phyloP scores from a whole-genome alignment of 2,113 vertebrate genomes.

The Perccottus glenii region DNA sequence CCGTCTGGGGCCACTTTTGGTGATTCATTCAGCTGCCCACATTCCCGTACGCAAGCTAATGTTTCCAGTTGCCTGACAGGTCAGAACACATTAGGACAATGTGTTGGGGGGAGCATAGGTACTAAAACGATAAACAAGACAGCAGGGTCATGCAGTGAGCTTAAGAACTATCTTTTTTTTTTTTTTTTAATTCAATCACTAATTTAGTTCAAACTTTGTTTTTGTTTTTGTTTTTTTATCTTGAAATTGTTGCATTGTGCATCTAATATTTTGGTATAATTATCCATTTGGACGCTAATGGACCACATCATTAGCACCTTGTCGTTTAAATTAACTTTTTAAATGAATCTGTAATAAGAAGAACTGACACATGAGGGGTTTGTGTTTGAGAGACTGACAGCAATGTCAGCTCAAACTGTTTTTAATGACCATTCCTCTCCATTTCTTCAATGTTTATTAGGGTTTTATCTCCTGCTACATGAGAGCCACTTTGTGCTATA shows the following conservation, averaged over 20 bases:
- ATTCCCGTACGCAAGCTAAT: slow-evolving; percentile 42
- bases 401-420: slow-evolving; percentile 17
- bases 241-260: neutral
- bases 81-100: slow-evolving; percentile 10
- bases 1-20: slow-evolving; percentile 57
- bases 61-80: slow-evolving; percentile 45
- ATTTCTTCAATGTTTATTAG: slow-evolving; percentile 41
- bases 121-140: slow-evolving; percentile 35
- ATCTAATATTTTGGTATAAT: slow-evolving; percentile 5
- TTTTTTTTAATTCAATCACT: no score
- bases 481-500: slow-evolving; percentile 36
- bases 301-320: slow-evolving; percentile 18
- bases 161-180: neutral
- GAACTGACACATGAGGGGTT: slow-evolving; percentile 26
- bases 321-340: slow-evolving; percentile 18
- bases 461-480: slow-evolving; percentile 52
- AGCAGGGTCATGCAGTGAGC: neutral
- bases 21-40: slow-evolving; percentile 53
- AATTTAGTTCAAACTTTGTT: no score
- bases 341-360: slow-evolving; percentile 13
- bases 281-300: slow-evolving; percentile 12
- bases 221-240: no score
- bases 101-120: slow-evolving; percentile 30
- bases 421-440: slow-evolving; percentile 37
- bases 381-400: slow-evolving; percentile 16